Evolutionary conservation across 2,888 invertebrate species (phyloP).

Genomic region (Phortica magna): DNA sequence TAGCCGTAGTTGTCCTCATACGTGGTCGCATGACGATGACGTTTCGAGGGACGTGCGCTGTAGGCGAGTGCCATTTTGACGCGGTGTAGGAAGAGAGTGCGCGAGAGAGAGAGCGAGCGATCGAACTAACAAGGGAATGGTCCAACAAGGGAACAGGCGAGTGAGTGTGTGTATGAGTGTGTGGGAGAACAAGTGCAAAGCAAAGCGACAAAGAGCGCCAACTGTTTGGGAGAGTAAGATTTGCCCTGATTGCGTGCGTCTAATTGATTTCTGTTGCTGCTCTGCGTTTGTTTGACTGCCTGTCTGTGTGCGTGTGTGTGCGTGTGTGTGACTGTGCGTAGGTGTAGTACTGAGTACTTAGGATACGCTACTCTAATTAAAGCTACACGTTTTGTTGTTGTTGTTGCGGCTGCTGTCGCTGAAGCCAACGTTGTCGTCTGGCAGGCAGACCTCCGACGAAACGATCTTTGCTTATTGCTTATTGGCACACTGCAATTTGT

Average conservation of each 20-base stretch:
- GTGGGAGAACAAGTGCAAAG: neutral
- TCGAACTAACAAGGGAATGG: no score
- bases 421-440: neutral
- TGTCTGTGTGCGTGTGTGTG: neutral
- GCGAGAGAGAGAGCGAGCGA: neutral
- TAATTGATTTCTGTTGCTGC: neutral
- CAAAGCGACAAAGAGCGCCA: neutral
- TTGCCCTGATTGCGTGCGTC: neutral
- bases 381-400: slow-evolving; percentile 51
- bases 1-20: slow-evolving; percentile 91
- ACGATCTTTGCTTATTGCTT: slow-evolving; percentile 35
- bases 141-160: neutral
- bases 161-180: neutral
- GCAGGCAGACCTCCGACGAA: neutral
- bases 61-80: slow-evolving; percentile 76
- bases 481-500: slow-evolving; percentile 41
- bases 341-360: slow-evolving; percentile 39
- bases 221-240: no score
- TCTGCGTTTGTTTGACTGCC: neutral
- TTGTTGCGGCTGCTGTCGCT: slow-evolving; percentile 32
- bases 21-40: slow-evolving; percentile 78
- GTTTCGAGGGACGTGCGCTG: slow-evolving; percentile 59
- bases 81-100: neutral
- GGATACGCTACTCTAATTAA: slow-evolving; percentile 59
- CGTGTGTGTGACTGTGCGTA: slow-evolving; percentile 35